Base-by-base conservation (phyloP, 2,797 vertebrate genomes). In the Crenichthys baileyi region DNA sequence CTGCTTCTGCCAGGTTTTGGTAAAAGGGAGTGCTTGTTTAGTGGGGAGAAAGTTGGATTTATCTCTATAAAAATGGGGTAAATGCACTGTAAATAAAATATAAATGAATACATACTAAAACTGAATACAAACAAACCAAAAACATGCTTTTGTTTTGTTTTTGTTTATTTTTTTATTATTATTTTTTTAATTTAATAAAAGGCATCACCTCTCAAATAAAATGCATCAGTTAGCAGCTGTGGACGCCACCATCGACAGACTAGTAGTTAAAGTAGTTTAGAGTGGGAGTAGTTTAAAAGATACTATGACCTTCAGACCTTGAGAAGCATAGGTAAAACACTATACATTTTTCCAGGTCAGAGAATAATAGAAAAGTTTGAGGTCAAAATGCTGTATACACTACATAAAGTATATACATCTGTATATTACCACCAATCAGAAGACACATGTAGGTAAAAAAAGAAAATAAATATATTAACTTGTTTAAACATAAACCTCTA, bases 221-320 rank as follows among this genome's bases (percentile, higher is more conserved):
- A 63, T 63, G 16, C 31, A 29, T 61, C 29, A 77, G 81, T 79
- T 76, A 83, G 80, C 83, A 81, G 72, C 81, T 22, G 68, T 50
- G 80, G 86, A 67, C 89, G 81, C 83, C 81, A 68, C 41, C 18
- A 68, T 75, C 80, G 78, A 74, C 82, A 75, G 86, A 77, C 73
- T 75, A 29, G 80, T 83, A n/a, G n/a, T n/a, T n/a, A 36, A 36
- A 36, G 36, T 36, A 36, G 36, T 36, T 72, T 56, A 75, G 73
- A 65, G 48, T 72, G 56, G 24, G 41, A 50, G n/a, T 51, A 39
- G 84, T 73, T 82, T 73, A 79, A 83, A 78, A 78, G 29, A 81
- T 73, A 53, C 1, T 70, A 8, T 83, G 83, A 86, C 84, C 81
- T 87, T 78, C 26, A 61, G 15, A 61, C 26, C 58, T 61, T 61